Percentiles rank a stretch among this genome's conserved stretches.
Conservation (phyloP, 2,113 vertebrate genomes). For the Nannobrachium achirus region DNA sequence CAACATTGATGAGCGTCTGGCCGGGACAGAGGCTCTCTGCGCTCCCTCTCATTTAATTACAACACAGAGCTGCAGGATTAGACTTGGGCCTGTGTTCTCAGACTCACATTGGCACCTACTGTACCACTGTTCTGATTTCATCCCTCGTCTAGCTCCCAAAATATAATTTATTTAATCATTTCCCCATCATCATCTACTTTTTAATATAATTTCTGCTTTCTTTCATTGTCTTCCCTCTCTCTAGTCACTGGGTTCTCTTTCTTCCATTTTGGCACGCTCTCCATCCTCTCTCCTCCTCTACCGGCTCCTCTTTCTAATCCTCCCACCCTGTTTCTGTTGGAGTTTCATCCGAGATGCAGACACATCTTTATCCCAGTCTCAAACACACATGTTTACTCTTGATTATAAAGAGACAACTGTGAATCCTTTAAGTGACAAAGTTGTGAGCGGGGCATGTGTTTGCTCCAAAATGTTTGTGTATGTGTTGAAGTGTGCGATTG, state of each 20-base stretch:
- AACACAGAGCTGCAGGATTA: conserved; percentile 80
- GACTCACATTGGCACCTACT: conserved; percentile 71
- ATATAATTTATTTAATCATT: conserved; percentile 67
- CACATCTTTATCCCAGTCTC: conserved; percentile 77
- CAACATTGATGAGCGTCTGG: conserved; percentile 80
- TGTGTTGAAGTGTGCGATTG: conserved; percentile 73
- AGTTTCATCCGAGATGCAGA: conserved; percentile 74
- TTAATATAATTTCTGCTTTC: conserved; percentile 69
- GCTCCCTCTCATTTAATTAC: conserved; percentile 79
- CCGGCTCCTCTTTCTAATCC: conserved; percentile 64
- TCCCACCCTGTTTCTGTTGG: conserved; percentile 72
- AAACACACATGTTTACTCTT: conserved; percentile 79
- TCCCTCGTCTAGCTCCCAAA: conserved; percentile 42
- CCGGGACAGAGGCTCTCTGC: conserved; percentile 73
- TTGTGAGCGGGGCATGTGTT: conserved; percentile 76
- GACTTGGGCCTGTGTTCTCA: conserved; percentile 81
- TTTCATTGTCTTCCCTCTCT: conserved; percentile 13
- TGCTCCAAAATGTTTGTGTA: conserved; percentile 76
- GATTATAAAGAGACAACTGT: conserved; percentile 79
- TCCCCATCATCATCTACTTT: conserved; percentile 60
- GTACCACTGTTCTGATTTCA: conserved; percentile 45
- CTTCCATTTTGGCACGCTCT: conserved; percentile 44
- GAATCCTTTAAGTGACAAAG: conserved; percentile 79
- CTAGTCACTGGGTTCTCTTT: conserved; percentile 47
- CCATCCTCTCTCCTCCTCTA: conserved; percentile 37